Evolutionary conservation across 2,888 invertebrate species (phyloP), one percentile per base, ranked within the genome.

Genomic region (Pheosia tremula): DNA sequence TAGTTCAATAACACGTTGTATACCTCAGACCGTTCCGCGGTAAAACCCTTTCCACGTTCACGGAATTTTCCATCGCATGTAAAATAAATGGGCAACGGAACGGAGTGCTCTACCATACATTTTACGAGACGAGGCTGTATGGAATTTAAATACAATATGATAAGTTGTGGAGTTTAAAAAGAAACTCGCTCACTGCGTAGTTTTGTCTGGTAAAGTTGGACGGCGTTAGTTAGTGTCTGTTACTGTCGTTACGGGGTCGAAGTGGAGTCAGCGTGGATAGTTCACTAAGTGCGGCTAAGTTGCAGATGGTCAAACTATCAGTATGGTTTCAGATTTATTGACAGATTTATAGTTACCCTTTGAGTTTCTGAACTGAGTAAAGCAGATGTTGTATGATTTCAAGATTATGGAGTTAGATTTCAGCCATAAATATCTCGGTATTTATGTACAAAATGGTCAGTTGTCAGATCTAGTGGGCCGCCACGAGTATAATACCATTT

Each of bases 41-140:
- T 65, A 57, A 72, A 72, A 72, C 63, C 65, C 63, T 72, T 72
- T 68, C 63, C 68, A 67, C 72, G 72, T 68, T 67, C 58, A 63
- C 65, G 62, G 64, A 78, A 78, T 77, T 78, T 78, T 76, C 74
- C 75, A 68, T 68, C 71, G 68, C 68, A 74, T 72, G 71, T 71
- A 68, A 74, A 74, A 72, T 74, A 75, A 72, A 75, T 67, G 63
- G 62, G 47, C 57, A 60, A 62, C 59, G 66, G 61, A 60, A 67
- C 63, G 60, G 9, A 10, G 10, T 47, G 4, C 24, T 24, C 47
- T 47, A 39, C 47, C 47, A n/a, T 9, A 4, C 47, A 7, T 9
- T 2, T 10, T 39, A 39, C 0, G 66, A 65, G 58, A 54, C 50
- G 58, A 38, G 47, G 65, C 63, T 61, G 64, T 59, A 63, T 70